Base-by-base conservation (phyloP, 2,113 vertebrate genomes). In the Sprattus sprattus region DNA sequence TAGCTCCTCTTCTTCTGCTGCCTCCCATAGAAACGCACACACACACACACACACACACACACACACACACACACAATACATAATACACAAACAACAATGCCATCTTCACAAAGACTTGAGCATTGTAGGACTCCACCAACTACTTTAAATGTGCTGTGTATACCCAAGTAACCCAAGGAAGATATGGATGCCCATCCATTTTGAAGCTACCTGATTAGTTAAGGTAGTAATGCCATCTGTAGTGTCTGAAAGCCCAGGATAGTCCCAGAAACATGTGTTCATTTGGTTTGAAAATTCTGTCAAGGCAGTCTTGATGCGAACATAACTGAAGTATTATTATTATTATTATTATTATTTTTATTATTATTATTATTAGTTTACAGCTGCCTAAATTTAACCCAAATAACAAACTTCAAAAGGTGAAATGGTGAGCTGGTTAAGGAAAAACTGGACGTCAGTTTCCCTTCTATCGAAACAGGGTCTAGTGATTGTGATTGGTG, bases 1-100 rank as follows among this genome's bases (percentile, higher is more conserved):
- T n/a, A 2, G 46, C 64, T 83, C 71, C 86, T 90, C 5, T 82
- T 10, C 64, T 82, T 6, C 64, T 52, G 6, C 45, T 54, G 28
- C 28, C 54, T 3, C 2, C 25, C 71, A 32, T 78, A 44, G 25
- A 32, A 15, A 60, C 54, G 22, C 54, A 22, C 54, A 60, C 54
- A 22, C 54, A 60, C 18, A 60, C 54, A 6, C 54, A 60, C 54
- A 20, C 52, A 57, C 52, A 20, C 52, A 57, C 15, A 57, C 2
- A 20, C 52, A 20, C 52, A 20, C 50, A 78, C 28, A 78, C 32
- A 78, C 4, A 16, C 28, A 39, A 78, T 4, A 16, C 28, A 39
- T 32, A 60, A 60, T 16, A 57, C 50, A 52, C 11, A 20, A 57
- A 4, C 18, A 67, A 28, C 10, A 39, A 39, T 39, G 39, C 39